Evolutionary conservation across 92 coral and sea anemone species (phyloP), one percentile per base, ranked within the genome.

Genomic region (Phymanthus crucifer): DNA sequence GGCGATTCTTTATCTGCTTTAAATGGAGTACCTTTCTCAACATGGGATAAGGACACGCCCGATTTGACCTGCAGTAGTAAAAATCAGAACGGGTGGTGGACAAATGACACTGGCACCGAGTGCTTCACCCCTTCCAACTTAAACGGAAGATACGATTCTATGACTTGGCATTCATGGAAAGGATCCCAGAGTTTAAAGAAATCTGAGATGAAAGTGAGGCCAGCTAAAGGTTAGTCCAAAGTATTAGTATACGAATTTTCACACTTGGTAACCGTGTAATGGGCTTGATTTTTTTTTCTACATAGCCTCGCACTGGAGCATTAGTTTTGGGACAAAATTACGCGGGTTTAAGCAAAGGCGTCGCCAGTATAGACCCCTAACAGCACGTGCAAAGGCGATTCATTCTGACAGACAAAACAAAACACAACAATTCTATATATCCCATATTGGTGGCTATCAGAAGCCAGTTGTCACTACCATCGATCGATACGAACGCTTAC

Each of bases 41-140:
- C 86, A 26, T n/a, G 47, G 54, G 86, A 82, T 52, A 54, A 45
- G 29, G 86, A 82, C 32, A 74, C 77, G 38, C 7, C 64, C 26
- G 61, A 43, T 26, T 36, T 31, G 26, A 1, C 27, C 8, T 47
- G 79, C 43, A 73, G 79, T 26, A 73, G 74, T 3, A 56, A 38
- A 21, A 57, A 18, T 5, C 3, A 31, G 13, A 64, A 40, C 32
- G 86, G 79, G 5, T 82, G 86, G 86, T 82, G 86, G 86, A 77
- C 37, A 35, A 64, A 64, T 12, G 72, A 64, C 18, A 64, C 34
- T 37, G 26, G 21, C 38, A 74, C 29, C 38, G 21, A 18, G 6
- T 82, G 86, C 47, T 18, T 21, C 4, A 73, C 56, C 17, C 68
- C 32, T 56, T 48, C 86, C 0, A 82, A 74, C 70, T 68, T 82